phyloP scores from a whole-genome alignment of 1,140 invertebrate genomes.

The Cyphomyrmex costatus region DNA sequence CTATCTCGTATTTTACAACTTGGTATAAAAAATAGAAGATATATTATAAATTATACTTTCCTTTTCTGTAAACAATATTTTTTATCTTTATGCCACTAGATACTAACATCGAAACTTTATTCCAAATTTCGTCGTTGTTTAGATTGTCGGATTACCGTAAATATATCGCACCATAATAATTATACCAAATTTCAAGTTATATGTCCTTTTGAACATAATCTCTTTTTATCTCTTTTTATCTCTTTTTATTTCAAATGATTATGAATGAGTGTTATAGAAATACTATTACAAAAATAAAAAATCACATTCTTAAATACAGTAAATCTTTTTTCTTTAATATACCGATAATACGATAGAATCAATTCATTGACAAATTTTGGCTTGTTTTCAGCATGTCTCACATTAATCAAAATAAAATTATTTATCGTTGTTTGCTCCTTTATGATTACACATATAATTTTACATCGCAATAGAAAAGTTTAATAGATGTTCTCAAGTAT shows the following conservation, averaged over 20 bases:
- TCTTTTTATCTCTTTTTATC: constrained; percentile 53
- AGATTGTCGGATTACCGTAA: background rate
- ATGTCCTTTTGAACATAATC: constrained; percentile 42
- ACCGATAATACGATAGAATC: too few species aligned
- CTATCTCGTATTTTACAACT: background rate
- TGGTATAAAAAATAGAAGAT: background rate
- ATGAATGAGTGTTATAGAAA: background rate
- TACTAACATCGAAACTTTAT: background rate
- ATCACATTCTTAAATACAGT: too few species aligned
- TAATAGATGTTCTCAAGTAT: background rate
- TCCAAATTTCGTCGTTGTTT: background rate
- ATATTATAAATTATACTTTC: background rate
- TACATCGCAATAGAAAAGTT: background rate
- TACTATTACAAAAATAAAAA: too few species aligned
- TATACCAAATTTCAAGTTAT: background rate
- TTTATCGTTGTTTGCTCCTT: background rate
- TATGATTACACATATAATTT: background rate
- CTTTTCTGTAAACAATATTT: background rate
- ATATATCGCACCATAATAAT: background rate
- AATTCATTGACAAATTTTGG: too few species aligned
- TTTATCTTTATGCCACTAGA: background rate
- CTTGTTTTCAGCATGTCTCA: too few species aligned
- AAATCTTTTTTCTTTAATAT: too few species aligned
- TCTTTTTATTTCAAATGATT: background rate
- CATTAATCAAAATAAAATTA: too few species aligned